These are phyloP conservation scores for Struthio camelus DNA, from an alignment of 2,113 vertebrate species.

Conservation along the genomic window DNA sequence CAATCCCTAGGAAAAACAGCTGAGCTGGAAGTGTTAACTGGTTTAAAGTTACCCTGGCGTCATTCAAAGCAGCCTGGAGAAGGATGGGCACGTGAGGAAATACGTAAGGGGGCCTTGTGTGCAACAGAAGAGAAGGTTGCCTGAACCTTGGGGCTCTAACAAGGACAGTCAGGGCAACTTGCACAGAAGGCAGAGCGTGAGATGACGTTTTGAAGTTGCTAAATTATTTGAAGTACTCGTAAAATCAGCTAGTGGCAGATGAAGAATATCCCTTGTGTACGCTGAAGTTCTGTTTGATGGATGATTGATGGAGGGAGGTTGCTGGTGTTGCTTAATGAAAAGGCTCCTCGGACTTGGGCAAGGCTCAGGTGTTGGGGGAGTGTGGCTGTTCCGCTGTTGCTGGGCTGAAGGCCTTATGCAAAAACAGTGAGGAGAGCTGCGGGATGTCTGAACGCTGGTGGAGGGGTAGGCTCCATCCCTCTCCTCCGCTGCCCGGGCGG, in stretches of 20 bases:
- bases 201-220: background rate
- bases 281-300: background rate
- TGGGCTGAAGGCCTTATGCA: too few relatives aligned
- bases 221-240: background rate
- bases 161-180: background rate
- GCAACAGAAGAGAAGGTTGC: background rate
- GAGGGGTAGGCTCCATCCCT: too few relatives aligned
- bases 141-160: background rate
- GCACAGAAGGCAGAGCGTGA: background rate
- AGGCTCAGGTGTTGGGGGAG: background rate
- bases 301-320: too few relatives aligned
- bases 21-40: too few relatives aligned
- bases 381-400: background rate
- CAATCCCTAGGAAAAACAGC: background rate
- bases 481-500: fast-evolving
- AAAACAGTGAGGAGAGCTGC: too few relatives aligned
- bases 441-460: too few relatives aligned
- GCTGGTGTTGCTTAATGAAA: background rate
- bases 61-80: background rate
- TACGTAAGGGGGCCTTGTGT: background rate
- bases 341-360: background rate
- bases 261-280: background rate
- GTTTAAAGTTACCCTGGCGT: background rate
- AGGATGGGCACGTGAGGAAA: too few relatives aligned
- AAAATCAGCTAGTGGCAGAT: background rate